Evolutionary conservation across 2,888 invertebrate species (phyloP).

Genomic region (Melanchra persicariae): DNA sequence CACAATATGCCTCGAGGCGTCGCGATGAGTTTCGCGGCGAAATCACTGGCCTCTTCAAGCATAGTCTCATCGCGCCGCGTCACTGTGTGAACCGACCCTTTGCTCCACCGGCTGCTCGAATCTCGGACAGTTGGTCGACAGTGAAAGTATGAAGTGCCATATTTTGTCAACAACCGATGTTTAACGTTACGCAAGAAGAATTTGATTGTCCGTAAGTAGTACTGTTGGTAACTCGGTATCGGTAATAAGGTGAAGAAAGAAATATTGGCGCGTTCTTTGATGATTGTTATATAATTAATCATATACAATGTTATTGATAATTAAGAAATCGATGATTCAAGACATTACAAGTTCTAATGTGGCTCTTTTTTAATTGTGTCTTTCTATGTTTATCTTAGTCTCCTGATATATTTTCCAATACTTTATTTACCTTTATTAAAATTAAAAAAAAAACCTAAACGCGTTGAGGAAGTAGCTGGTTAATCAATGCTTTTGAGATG

Average conservation of each 20-base stretch:
- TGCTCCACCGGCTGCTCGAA: conserved; percentile 21
- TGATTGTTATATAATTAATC: conserved; percentile 4
- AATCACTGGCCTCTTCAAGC: neutral
- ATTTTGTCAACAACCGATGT: conserved; percentile 65
- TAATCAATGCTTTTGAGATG: too few species aligned
- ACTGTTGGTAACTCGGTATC: conserved; percentile 44
- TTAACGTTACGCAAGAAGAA: conserved; percentile 54
- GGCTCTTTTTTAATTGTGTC: neutral
- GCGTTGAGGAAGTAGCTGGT: neutral
- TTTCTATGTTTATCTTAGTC: too few species aligned
- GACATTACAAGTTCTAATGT: neutral
- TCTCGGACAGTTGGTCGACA: conserved; percentile 58
- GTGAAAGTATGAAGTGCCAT: conserved; percentile 65
- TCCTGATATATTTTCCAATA: too few species aligned
- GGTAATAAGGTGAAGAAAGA: conserved; percentile 25
- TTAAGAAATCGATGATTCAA: neutral
- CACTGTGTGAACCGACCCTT: neutral
- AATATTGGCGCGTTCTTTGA: conserved; percentile 24
- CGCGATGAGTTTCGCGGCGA: neutral
- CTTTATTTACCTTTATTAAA: too few species aligned
- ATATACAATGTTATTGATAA: neutral
- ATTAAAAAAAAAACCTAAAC: neutral
- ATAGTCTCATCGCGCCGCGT: neutral
- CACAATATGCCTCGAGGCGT: neutral
- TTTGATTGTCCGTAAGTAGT: conserved; percentile 55